Percentiles rank a stretch among this genome's conserved stretches.
phyloP scores from a whole-genome alignment of 2,797 vertebrate species.

The Pipistrellus nathusii region DNA sequence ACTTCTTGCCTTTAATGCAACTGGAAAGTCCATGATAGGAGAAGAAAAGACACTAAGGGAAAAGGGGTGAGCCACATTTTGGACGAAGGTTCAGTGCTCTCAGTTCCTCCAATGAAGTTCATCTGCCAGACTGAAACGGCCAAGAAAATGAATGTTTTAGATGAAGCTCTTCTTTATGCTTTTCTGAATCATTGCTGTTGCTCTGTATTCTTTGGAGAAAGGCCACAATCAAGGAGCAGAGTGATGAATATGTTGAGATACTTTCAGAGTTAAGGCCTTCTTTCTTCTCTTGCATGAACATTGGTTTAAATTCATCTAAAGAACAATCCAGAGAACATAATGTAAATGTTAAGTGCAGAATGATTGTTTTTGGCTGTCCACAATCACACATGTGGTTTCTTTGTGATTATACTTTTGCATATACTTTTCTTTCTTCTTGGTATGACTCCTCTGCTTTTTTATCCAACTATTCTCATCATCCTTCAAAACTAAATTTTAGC shows the following conservation, averaged over 20 bases:
- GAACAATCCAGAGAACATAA: constrained; percentile 26
- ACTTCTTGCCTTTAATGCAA: neutral
- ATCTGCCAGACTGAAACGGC: neutral
- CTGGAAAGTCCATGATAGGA: neutral
- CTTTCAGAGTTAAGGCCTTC: neutral
- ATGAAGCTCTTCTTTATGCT: neutral
- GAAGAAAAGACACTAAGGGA: neutral
- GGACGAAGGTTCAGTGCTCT: neutral
- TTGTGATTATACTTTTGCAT: neutral
- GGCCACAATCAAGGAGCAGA: neutral
- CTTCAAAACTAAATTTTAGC: neutral
- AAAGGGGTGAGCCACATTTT: neutral
- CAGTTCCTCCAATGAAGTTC: neutral
- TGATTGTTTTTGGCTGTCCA: neutral
- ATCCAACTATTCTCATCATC: neutral
- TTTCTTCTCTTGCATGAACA: constrained; percentile 41
- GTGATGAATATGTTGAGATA: neutral
- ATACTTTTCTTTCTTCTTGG: neutral
- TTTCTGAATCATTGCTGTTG: neutral
- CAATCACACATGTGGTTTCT: neutral
- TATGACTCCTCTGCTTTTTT: neutral
- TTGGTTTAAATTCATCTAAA: constrained; percentile 38
- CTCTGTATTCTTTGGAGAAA: neutral
- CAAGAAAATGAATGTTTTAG: neutral
- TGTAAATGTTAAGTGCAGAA: neutral